Evolutionary conservation across 2,797 vertebrate species (phyloP), one percentile per base, ranked within the genome.

Genomic region (Parauchenoglanis ngamensis): DNA sequence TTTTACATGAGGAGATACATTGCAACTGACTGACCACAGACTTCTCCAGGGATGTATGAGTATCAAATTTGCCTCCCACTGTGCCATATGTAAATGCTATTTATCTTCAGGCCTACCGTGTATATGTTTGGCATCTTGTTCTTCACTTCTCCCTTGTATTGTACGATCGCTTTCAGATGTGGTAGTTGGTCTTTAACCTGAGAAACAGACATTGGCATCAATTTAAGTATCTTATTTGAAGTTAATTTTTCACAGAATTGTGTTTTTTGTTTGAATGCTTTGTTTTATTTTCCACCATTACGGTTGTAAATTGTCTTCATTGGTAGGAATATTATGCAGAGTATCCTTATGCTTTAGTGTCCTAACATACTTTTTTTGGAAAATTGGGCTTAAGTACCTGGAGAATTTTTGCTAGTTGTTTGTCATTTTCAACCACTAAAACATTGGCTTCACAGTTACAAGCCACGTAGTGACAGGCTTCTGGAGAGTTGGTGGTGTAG

Each of bases 131-230:
- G 89, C 0, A 87, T 59, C 86, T 92, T 94, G 90, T 94, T 91
- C 90, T 96, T 91, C 89, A 94, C 92, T 84, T 95, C 94, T 65
- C 93, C 95, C 88, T 94, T 95, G 86, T 96, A 97, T 81, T 96
- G 95, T 86, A 97, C 93, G 19, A 97, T 96, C 23, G 96, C 96
- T 89, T 96, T 96, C 85, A 97, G 92, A 73, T 95, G 94, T 87
- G 96, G 95, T 15, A 97, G 91, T 10, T 96, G 90, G 88, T 95
- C 93, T 93, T 93, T 95, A 85, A 97, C 72, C 96, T 97, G 80
- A 56, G 15, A 82, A 83, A 87, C 17, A 72, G 19, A 84, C 85
- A 44, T 86, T 63, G 19, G 35, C 0, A 78, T 7, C 13, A 76
- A 13, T 57, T 25, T 44, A 61, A 25, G 0, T 23, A 23, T 35